These are phyloP conservation scores for Dryobates pubescens DNA, from an alignment of 2,797 vertebrate genomes.

Conservation along the genomic window DNA sequence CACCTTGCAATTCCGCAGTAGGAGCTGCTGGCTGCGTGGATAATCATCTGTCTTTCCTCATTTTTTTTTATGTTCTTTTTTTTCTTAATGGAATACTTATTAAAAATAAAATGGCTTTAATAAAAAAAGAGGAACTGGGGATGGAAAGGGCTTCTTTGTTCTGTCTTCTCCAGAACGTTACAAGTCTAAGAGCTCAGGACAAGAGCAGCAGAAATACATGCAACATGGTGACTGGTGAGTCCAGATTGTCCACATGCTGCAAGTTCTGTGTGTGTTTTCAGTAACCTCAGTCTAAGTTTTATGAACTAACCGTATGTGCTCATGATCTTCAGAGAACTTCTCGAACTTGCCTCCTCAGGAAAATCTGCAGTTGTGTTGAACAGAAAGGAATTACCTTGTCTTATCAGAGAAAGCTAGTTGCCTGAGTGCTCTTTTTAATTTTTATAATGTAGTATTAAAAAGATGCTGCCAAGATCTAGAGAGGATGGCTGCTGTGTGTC, in stretches of 20 bases:
- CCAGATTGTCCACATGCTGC: slow-evolving; percentile 75
- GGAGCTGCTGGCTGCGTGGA: not conserved
- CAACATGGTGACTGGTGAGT: slow-evolving; percentile 81
- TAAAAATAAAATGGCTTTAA: slow-evolving; percentile 45
- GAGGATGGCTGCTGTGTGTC: not conserved
- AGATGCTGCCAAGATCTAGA: not conserved
- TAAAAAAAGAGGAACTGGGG: slow-evolving; percentile 71
- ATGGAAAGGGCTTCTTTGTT: slow-evolving; percentile 81
- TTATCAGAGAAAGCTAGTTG: not conserved
- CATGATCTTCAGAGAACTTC: not conserved
- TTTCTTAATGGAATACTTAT: not conserved
- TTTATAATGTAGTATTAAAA: not conserved
- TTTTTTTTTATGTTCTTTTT: not conserved
- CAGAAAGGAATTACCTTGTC: not conserved
- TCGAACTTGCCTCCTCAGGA: slow-evolving; percentile 32
- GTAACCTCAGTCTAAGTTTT: slow-evolving; percentile 65
- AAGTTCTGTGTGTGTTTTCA: slow-evolving; percentile 72
- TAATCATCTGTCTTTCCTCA: not conserved
- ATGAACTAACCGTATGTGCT: slow-evolving; percentile 62
- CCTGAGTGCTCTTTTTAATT: not conserved
- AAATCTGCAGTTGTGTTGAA: not conserved
- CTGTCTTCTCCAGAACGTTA: slow-evolving; percentile 81
- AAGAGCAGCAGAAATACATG: slow-evolving; percentile 80
- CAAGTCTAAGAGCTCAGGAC: slow-evolving; percentile 80
- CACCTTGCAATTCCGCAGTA: not conserved